phyloP scores from a whole-genome alignment of 2,113 vertebrate species.

The Pachycephala philippinensis region DNA sequence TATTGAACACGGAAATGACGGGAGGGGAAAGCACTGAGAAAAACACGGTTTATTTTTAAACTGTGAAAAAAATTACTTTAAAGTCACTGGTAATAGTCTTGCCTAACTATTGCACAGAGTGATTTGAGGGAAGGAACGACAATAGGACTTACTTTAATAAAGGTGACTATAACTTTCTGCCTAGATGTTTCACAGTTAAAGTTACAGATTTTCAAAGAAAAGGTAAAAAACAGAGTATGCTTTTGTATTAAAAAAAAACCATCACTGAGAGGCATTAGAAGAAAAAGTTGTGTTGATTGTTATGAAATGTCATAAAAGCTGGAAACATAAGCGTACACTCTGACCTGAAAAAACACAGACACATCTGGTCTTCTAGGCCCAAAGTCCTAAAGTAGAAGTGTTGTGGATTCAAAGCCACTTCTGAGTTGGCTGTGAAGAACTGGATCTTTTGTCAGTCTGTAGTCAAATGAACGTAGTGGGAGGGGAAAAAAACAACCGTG shows the following conservation, averaged over 20 bases:
- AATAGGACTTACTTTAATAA: background rate
- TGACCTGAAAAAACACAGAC: conserved; percentile 20
- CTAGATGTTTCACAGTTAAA: background rate
- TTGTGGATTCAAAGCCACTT: conserved; percentile 44
- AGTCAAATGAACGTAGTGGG: background rate
- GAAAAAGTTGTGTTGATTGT: background rate
- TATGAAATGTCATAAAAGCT: conserved; percentile 28
- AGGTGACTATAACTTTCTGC: background rate
- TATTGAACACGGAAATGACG: conserved; percentile 39
- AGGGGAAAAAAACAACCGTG: background rate
- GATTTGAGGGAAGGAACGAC: background rate
- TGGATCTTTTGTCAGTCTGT: conserved; percentile 29
- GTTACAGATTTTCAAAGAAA: background rate
- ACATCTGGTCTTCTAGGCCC: conserved; percentile 59
- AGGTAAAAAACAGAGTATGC: background rate
- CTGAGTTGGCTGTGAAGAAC: conserved; percentile 47
- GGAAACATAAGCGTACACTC: background rate
- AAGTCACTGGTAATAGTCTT: background rate
- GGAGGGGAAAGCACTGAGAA: conserved; percentile 3
- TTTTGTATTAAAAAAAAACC: background rate
- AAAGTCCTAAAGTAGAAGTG: conserved; percentile 28
- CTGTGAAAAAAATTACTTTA: background rate
- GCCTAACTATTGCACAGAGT: background rate
- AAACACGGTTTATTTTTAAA: conserved; percentile 35
- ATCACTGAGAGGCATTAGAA: background rate